Conservation (phyloP, 2,888 invertebrate genomes). For the Pseudoips prasinana region DNA sequence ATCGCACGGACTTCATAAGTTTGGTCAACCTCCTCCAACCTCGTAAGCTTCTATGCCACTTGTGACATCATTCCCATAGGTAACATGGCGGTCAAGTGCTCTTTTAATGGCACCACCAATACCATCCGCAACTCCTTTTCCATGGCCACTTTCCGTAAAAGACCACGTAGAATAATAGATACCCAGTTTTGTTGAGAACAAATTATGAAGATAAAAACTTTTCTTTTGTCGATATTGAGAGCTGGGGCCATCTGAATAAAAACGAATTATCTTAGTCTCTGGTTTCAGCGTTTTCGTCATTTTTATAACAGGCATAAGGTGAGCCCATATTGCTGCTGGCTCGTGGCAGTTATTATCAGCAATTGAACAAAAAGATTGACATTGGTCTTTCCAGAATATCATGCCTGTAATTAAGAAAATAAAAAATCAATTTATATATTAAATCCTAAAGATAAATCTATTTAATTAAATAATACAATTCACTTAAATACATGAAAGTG, state of each 20-base stretch:
- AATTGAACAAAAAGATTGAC: neutral
- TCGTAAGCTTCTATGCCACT: neutral
- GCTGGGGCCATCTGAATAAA: slow-evolving; percentile 3
- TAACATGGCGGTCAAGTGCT: neutral
- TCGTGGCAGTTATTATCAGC: slow-evolving; percentile 4
- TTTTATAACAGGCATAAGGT: slow-evolving; percentile 2
- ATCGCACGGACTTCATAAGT: slow-evolving; percentile 1
- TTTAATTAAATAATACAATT: no score
- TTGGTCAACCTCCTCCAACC: no score
- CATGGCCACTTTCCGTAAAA: slow-evolving; percentile 3
- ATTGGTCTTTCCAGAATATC: neutral
- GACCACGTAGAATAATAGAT: neutral
- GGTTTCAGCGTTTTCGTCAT: neutral
- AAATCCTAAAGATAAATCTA: no score
- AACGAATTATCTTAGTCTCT: neutral
- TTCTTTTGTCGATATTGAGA: slow-evolving; percentile 4
- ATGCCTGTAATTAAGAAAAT: no score
- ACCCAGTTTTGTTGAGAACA: neutral
- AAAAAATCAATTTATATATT: no score
- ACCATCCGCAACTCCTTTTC: slow-evolving; percentile 6
- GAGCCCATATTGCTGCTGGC: slow-evolving; percentile 4
- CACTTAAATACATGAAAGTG: no score
- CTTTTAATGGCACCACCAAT: slow-evolving; percentile 4
- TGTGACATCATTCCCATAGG: slow-evolving; percentile 1
- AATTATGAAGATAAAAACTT: neutral